phyloP scores from a whole-genome alignment of 2,113 vertebrate genomes.

The Coptodon bakossiorum region DNA sequence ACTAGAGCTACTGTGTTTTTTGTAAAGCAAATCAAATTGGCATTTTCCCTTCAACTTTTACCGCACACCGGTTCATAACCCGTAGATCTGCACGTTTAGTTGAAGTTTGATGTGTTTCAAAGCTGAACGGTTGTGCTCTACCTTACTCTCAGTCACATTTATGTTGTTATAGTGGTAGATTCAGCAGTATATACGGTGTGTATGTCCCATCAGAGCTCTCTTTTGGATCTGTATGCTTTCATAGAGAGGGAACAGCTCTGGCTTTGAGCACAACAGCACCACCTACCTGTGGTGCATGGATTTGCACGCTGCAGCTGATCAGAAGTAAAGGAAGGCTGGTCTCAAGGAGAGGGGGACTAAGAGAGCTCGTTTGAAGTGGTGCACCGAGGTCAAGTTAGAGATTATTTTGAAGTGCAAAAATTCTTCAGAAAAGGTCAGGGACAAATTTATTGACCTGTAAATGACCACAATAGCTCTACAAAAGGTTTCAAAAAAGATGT shows the following conservation, averaged over 20 bases:
- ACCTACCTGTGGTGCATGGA: not conserved
- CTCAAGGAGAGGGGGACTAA: not conserved
- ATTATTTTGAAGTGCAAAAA: not conserved
- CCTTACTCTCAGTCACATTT: not conserved
- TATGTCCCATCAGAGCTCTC: not conserved
- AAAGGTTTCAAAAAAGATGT: not conserved
- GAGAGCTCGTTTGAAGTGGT: not conserved
- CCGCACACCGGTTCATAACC: not conserved
- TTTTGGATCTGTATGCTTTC: not conserved
- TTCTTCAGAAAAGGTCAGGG: not conserved
- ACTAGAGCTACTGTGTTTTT: not conserved
- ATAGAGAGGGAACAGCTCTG: not conserved
- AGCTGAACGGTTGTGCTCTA: not conserved
- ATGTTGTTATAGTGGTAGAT: not conserved
- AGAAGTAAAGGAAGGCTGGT: not conserved
- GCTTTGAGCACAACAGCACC: not conserved
- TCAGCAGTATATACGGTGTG: not conserved
- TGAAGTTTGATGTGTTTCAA: not conserved
- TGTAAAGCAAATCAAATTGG: not conserved
- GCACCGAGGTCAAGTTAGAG: not conserved
- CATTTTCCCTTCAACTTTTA: not conserved
- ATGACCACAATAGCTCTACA: not conserved
- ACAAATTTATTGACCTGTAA: not conserved
- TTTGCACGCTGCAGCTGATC: not conserved
- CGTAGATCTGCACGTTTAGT: not conserved